Conservation (phyloP, 2,113 vertebrate species). For the Gallinago undulata region DNA sequence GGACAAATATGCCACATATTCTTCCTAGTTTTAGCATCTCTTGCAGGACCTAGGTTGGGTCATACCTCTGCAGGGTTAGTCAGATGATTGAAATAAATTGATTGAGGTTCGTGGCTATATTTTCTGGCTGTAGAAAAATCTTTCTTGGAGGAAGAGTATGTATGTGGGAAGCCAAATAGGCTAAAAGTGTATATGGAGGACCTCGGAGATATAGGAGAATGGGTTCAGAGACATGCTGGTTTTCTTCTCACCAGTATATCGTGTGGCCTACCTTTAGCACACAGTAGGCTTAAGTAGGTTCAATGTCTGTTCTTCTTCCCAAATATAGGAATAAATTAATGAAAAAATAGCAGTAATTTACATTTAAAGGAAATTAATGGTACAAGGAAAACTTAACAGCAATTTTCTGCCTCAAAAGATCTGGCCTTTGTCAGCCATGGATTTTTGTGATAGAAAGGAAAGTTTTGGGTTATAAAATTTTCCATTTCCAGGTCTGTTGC, state of each 20-base stretch:
- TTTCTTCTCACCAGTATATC: neutral
- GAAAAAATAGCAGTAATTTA: neutral
- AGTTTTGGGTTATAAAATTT: neutral
- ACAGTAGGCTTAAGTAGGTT: neutral
- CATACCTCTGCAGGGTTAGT: neutral
- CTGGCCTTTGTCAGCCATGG: neutral
- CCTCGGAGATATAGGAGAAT: neutral
- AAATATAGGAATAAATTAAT: neutral
- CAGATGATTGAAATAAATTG: neutral
- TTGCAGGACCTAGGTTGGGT: neutral
- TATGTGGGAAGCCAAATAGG: neutral
- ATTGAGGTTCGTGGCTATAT: neutral
- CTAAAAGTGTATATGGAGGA: neutral
- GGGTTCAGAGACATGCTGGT: neutral
- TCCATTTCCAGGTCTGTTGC: neutral
- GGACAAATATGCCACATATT: neutral
- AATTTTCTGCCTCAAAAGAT: neutral
- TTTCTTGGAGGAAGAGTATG: neutral
- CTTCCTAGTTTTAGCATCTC: neutral
- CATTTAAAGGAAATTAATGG: neutral
- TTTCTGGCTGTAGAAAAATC: neutral
- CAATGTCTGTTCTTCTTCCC: neutral
- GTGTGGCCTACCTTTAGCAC: neutral
- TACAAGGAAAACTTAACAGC: neutral
- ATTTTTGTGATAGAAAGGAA: neutral